Conservation (phyloP, 1,140 invertebrate genomes). For the Homalodisca vitripennis region DNA sequence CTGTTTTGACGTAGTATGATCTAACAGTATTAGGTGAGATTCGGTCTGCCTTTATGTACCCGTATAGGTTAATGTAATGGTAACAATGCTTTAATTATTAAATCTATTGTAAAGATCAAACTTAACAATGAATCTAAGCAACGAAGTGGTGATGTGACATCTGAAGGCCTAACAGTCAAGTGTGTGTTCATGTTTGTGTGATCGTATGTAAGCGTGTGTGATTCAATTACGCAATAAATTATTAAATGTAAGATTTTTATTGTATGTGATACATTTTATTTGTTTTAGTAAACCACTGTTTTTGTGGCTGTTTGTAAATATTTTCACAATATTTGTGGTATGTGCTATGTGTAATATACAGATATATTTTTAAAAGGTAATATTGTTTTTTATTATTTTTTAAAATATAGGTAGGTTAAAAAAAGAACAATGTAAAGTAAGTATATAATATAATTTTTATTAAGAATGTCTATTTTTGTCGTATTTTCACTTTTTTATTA, state of each 20-base stretch:
- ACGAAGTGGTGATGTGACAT: not conserved
- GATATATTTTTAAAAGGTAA: conserved; percentile 23
- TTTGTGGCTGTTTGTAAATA: conserved; percentile 25
- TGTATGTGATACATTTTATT: conserved; percentile 19
- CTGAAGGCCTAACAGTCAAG: conserved; percentile 24
- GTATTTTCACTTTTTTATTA: not conserved
- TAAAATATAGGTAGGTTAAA: not conserved
- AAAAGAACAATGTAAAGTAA: not conserved
- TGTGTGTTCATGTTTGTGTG: conserved; percentile 20
- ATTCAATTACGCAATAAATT: conserved; percentile 27
- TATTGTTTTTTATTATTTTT: conserved; percentile 23
- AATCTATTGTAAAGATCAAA: conserved; percentile 12
- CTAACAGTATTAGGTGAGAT: not conserved
- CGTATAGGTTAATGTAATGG: conserved; percentile 17
- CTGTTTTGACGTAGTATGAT: too few species aligned
- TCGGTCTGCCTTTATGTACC: not conserved
- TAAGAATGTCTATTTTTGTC: conserved; percentile 4
- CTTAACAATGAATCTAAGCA: conserved; percentile 19
- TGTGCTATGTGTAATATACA: conserved; percentile 22
- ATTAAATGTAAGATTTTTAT: conserved; percentile 25
- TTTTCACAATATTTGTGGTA: conserved; percentile 27
- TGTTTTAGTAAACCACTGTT: not conserved
- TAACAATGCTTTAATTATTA: conserved; percentile 28
- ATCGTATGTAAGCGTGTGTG: not conserved
- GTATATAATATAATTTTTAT: conserved; percentile 7